Base-by-base conservation (phyloP, 1,140 invertebrate species). In the Drosophila mayri region DNA sequence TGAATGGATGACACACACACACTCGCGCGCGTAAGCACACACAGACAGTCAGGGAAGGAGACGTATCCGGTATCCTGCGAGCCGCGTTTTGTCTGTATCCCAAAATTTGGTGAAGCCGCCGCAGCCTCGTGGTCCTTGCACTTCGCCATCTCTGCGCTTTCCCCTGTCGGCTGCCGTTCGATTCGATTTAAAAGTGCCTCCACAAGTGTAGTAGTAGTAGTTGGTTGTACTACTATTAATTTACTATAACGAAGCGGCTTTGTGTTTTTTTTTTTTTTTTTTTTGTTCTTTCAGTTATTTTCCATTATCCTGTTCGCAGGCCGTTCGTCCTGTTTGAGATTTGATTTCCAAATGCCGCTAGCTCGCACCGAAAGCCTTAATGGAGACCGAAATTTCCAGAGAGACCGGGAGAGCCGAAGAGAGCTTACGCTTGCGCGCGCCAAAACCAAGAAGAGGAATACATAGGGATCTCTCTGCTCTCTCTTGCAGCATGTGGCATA, bases 371-470 rank as follows among this genome's bases (percentile, higher is more conserved):
- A 67, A 71, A 70, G 66, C 62, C 66, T 70, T 12, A 18, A 6
- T 20, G 20, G 30, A 55, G 74, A 63, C 82, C 62, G 52, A 82
- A 87, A 82, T 35, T 79, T 87, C 60, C 47, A 87, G 68, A 74
- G 77, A 78, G 52, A 38, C n/a, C 55, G 25, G 38, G 63, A 75
- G 76, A 49, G 65, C 41, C n/a, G 40, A 63, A 64, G 63, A 76
- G 73, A 83, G 75, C 80, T 82, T 83, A 78, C 73, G 73, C 82
- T 81, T 86, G 82, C 82, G 82, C 79, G 79, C 82, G 82, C 82
- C 75, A 86, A 81, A 86, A 65, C 4, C 62, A n/a, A 64, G 71
- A 38, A 28, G 74, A 63, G 79, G 64, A 52, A 78, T 67, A 52
- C 37, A 57, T 38, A 30, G 64, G 68, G 22, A 60, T 57, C 52